Conservation (phyloP, 2,797 vertebrate genomes). For the Danio tinwini region DNA sequence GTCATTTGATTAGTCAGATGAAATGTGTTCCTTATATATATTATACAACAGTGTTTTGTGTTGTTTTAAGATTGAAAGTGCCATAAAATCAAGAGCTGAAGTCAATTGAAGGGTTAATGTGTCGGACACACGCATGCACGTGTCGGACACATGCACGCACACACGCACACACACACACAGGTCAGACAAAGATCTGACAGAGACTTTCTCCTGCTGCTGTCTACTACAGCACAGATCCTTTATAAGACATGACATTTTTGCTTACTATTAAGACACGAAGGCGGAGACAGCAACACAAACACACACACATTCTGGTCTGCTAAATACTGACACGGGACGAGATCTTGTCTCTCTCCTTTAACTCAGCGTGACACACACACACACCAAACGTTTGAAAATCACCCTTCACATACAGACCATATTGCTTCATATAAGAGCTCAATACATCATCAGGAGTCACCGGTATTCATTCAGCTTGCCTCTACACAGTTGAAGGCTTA, state of each 20-base stretch:
- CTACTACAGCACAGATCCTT: constrained; percentile 8
- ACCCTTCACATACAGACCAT: too few relatives aligned
- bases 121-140: neutral
- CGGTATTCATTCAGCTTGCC: too few relatives aligned
- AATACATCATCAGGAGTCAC: too few relatives aligned
- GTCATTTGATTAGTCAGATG: neutral
- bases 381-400: neutral
- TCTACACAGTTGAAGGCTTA: too few relatives aligned
- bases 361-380: neutral
- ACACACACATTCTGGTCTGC: neutral
- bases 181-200: constrained; percentile 2
- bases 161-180: constrained; percentile 21
- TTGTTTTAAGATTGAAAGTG: neutral
- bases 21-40: neutral
- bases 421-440: too few relatives aligned
- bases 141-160: neutral
- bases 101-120: neutral
- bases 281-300: neutral
- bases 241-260: constrained; percentile 47
- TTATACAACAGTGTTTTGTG: neutral
- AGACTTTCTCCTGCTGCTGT: constrained; percentile 12
- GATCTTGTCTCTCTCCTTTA: neutral
- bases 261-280: constrained; percentile 36
- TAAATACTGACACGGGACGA: neutral
- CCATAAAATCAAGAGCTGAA: neutral